Percentiles rank a stretch among this genome's conserved stretches.
These are phyloP conservation scores for Lampris megalopsis DNA, from an alignment of 2,113 vertebrate genomes.

Conservation along the genomic window DNA sequence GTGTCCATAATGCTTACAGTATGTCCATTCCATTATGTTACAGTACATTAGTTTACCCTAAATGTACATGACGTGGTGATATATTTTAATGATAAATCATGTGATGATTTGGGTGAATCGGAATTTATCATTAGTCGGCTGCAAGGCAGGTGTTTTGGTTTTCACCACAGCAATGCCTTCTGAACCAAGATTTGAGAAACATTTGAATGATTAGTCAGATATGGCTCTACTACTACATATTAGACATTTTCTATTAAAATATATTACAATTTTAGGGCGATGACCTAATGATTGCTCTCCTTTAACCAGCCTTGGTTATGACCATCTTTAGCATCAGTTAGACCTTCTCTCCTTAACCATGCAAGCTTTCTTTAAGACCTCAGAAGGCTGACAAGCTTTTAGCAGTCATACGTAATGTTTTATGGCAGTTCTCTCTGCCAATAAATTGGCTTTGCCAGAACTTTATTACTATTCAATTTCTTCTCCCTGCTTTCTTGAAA, in stretches of 20 bases:
- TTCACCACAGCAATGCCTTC: neutral
- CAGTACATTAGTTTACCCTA: constrained; percentile 27
- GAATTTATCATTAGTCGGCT: constrained; percentile 6
- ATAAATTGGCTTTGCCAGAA: too few species aligned
- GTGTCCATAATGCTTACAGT: constrained; percentile 32
- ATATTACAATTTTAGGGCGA: too few species aligned
- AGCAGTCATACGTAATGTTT: too few species aligned
- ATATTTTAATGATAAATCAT: neutral
- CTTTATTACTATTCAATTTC: too few species aligned
- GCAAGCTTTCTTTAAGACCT: too few species aligned
- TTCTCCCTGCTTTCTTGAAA: too few species aligned
- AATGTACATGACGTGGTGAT: constrained; percentile 2
- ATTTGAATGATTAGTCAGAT: constrained; percentile 24
- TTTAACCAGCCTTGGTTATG: neutral
- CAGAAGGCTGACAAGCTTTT: too few species aligned
- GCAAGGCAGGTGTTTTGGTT: constrained; percentile 5
- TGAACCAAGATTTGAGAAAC: constrained; percentile 9
- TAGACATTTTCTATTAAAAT: neutral
- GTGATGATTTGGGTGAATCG: constrained; percentile 17
- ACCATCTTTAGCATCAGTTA: too few species aligned
- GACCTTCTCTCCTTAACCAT: too few species aligned
- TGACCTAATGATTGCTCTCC: too few species aligned
- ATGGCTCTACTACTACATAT: neutral
- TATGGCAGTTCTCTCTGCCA: too few species aligned
- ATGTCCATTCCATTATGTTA: constrained; percentile 16